Base-by-base conservation (phyloP, 2,113 vertebrate genomes). In the Hippocampus zosterae region DNA sequence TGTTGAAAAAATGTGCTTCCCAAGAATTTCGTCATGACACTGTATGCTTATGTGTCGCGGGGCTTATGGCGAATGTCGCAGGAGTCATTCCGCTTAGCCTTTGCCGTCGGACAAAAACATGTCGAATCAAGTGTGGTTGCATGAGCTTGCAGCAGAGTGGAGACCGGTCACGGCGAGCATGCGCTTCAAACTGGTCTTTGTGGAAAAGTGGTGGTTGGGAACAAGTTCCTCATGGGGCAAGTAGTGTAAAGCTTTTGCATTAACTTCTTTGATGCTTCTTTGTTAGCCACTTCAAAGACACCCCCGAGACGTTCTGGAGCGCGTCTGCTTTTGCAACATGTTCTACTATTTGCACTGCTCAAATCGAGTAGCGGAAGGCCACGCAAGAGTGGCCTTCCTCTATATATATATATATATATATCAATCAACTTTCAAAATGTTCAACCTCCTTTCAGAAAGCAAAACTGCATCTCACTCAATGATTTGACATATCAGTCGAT, bases 81-180 rank as follows among this genome's bases (percentile, higher is more conserved):
- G 41, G 40, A 64, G 11, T 42, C 61, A 13, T n/a, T 21, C 40
- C 41, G 13, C 40, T 64, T 42, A 40, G 40, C 40, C 40, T 64
- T 64, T 44, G 79, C 68, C 65, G 19, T 23, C 3, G 52, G 52
- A 55, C 52, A 55, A 21, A 62, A 62, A 74, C 5, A 37, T 63
- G 71, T n/a, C 75, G 75, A 85, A 85, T 88, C 74, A 72, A 37
- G 79, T 8, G 56, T 73, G 71, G 84, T 80, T 85, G 72, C 62
- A 73, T 73, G 80, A 71, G 84, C 86, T 82, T 82, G 75, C 77
- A 78, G 80, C 78, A 82, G 74, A 84, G 70, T 80, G 63, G 69
- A 78, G n/a, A 52, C 67, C 61, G 79, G 74, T 87, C 70, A 67
- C 65, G 74, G 79, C 8, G 27, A 25, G 76, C 72, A 53, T 74